phyloP scores from a whole-genome alignment of 2,113 vertebrate species.

The Ascaphus truei region DNA sequence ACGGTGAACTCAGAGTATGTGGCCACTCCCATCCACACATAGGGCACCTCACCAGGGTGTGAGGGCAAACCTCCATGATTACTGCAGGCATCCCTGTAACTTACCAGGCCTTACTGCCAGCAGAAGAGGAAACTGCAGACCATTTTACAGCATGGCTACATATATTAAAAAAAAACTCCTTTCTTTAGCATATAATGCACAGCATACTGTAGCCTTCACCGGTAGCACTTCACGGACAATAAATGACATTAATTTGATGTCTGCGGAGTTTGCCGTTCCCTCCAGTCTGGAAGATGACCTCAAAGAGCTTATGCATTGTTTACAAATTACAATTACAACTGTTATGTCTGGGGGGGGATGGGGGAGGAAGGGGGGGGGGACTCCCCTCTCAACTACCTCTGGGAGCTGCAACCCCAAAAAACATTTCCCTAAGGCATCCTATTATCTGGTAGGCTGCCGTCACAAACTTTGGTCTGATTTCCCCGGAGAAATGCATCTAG shows the following conservation, averaged over 20 bases:
- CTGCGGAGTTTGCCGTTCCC: neutral
- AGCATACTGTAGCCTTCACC: too few species aligned
- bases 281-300: neutral
- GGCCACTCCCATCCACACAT: too few species aligned
- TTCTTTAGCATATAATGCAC: too few species aligned
- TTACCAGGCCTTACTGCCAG: too few species aligned
- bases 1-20: too few species aligned
- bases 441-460: neutral
- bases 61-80: too few species aligned
- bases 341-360: neutral
- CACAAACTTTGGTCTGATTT: slow-evolving; percentile 9
- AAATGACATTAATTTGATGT: neutral
- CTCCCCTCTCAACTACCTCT: neutral
- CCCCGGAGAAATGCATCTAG: neutral
- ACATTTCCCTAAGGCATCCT: neutral
- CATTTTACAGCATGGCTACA: too few species aligned
- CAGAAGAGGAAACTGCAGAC: too few species aligned
- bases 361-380: too few species aligned
- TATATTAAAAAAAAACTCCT: too few species aligned
- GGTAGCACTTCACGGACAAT: neutral
- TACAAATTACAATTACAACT: slow-evolving; percentile 14
- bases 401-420: neutral
- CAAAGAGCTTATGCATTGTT: neutral
- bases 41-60: too few species aligned
- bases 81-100: too few species aligned